phyloP scores from a whole-genome alignment of 1,140 invertebrate genomes.

The Daktulosphaira vitifoliae region DNA sequence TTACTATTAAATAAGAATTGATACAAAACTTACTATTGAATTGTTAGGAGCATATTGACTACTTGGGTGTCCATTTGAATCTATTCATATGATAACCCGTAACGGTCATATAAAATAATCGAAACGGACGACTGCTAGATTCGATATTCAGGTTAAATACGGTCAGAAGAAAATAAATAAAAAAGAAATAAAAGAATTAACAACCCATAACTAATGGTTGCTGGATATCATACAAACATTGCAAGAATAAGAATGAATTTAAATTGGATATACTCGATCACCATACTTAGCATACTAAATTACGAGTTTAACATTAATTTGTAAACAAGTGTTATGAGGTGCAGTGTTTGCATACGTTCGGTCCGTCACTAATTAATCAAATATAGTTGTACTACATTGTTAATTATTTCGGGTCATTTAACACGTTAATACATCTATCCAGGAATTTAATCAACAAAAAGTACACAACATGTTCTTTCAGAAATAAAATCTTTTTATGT shows the following conservation, averaged over 20 bases:
- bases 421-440: neutral
- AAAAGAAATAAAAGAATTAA: slow-evolving; percentile 3
- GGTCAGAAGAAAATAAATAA: too few species aligned
- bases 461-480: too few species aligned
- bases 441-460: too few species aligned
- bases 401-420: neutral
- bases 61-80: neutral
- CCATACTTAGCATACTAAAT: too few species aligned
- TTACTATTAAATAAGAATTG: too few species aligned
- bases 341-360: neutral
- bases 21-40: too few species aligned
- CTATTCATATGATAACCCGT: neutral
- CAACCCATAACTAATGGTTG: slow-evolving; percentile 27
- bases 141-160: too few species aligned
- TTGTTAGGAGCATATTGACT: too few species aligned
- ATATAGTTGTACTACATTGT: neutral
- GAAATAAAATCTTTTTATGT: too few species aligned
- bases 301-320: too few species aligned
- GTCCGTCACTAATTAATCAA: slow-evolving; percentile 15
- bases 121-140: too few species aligned
- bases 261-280: neutral
- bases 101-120: neutral
- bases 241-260: slow-evolving; percentile 1
- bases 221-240: neutral
- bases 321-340: too few species aligned